These are phyloP conservation scores for Hemaris fuciformis DNA, from an alignment of 2,888 invertebrate genomes.

Conservation along the genomic window DNA sequence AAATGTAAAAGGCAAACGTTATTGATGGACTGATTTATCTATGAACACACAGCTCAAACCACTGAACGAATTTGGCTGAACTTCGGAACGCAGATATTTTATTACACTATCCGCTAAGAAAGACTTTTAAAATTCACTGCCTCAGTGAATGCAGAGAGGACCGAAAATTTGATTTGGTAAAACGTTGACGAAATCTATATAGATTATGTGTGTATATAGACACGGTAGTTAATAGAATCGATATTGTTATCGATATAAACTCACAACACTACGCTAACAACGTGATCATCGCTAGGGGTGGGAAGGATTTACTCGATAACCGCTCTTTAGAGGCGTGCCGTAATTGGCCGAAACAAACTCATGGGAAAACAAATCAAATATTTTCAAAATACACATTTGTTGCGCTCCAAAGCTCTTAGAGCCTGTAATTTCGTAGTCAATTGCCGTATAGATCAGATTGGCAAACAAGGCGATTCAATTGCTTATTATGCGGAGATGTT, in stretches of 20 bases:
- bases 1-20: too few relatives aligned
- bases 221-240: too few relatives aligned
- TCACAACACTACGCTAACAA: constrained; percentile 43
- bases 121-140: too few relatives aligned
- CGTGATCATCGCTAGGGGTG: constrained; percentile 65
- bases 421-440: constrained; percentile 5
- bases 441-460: constrained; percentile 7
- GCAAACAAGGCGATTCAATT: background rate
- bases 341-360: constrained; percentile 54
- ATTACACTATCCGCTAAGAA: too few relatives aligned
- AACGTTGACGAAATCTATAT: too few relatives aligned
- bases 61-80: too few relatives aligned
- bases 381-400: constrained; percentile 7
- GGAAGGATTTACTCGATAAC: constrained; percentile 57
- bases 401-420: background rate
- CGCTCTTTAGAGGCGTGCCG: constrained; percentile 49
- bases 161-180: too few relatives aligned
- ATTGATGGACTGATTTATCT: too few relatives aligned
- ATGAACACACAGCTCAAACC: too few relatives aligned
- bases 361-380: constrained; percentile 55
- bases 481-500: background rate
- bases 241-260: constrained; percentile 6
- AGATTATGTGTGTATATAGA: too few relatives aligned
- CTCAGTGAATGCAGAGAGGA: too few relatives aligned
- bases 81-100: too few relatives aligned